A percentile compares a stretch with the other conserved stretches of the same genome.
These are phyloP conservation scores for Mionectes olivaceus DNA, from an alignment of 2,797 vertebrate genomes.

Conservation along the genomic window DNA sequence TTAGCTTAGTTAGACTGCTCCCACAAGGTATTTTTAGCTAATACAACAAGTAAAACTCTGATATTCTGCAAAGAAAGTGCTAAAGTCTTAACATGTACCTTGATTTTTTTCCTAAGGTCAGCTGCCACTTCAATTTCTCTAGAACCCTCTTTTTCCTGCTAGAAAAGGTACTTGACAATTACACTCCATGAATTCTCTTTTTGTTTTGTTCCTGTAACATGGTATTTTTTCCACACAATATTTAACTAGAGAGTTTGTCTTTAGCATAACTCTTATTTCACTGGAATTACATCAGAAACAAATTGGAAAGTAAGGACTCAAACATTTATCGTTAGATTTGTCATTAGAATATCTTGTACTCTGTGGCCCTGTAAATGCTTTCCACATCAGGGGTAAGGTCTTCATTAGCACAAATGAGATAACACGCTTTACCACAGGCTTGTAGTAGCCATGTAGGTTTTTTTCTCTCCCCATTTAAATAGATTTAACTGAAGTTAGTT, in stretches of 20 bases:
- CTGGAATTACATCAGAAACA: neutral
- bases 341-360: constrained; percentile 5
- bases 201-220: neutral
- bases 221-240: neutral
- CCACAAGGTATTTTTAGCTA: neutral
- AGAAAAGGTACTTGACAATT: neutral
- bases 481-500: neutral
- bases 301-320: constrained; percentile 1
- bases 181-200: neutral
- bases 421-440: neutral
- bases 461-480: neutral
- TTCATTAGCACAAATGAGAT: constrained; percentile 12
- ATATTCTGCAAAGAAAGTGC: neutral
- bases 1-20: neutral
- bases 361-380: constrained; percentile 7
- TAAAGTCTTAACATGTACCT: neutral
- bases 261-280: neutral
- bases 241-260: neutral
- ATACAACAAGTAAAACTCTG: neutral
- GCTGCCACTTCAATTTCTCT: neutral
- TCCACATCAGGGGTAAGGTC: constrained; percentile 19
- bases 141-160: neutral
- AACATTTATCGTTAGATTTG: constrained; percentile 31
- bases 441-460: neutral
- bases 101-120: neutral